Conservation (phyloP, 2,113 vertebrate species). For the Pachypanchax playfairii region DNA sequence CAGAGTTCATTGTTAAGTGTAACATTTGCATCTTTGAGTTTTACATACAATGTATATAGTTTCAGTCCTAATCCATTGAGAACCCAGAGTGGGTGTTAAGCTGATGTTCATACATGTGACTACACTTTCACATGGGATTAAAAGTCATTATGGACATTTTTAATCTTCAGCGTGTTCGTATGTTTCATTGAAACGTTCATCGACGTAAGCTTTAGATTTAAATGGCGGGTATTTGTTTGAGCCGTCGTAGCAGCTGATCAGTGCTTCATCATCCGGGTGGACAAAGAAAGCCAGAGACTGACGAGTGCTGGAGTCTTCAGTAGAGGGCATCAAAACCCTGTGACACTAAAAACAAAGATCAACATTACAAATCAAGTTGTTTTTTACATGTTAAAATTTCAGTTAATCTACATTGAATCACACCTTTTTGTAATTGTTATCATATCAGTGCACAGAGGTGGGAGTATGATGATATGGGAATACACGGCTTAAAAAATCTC, state of each 20-base stretch:
- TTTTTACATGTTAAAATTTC: not conserved
- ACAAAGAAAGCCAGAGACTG: slow-evolving; percentile 80
- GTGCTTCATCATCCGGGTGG: slow-evolving; percentile 66
- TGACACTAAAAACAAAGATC: slow-evolving; percentile 64
- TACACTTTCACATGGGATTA: not conserved
- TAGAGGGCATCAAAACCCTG: slow-evolving; percentile 72
- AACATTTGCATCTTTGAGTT: not conserved
- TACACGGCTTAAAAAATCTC: not conserved
- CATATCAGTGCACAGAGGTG: not conserved
- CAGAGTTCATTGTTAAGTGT: not conserved
- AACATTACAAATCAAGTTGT: not conserved
- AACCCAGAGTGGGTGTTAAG: no score
- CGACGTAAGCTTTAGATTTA: slow-evolving; percentile 50
- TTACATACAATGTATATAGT: no score
- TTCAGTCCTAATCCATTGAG: not conserved
- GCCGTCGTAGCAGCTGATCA: slow-evolving; percentile 73
- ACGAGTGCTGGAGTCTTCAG: slow-evolving; percentile 62
- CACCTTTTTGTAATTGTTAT: no score
- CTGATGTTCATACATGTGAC: not conserved
- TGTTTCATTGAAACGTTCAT: slow-evolving; percentile 35
- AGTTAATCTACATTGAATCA: not conserved
- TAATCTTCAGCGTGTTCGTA: slow-evolving; percentile 38
- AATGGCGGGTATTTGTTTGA: slow-evolving; percentile 74
- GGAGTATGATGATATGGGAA: not conserved
- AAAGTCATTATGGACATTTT: not conserved